Percentiles rank a stretch among this genome's conserved stretches.
Evolutionary conservation across 2,888 invertebrate genomes (phyloP).

Genomic region (Coenonympha arcania): DNA sequence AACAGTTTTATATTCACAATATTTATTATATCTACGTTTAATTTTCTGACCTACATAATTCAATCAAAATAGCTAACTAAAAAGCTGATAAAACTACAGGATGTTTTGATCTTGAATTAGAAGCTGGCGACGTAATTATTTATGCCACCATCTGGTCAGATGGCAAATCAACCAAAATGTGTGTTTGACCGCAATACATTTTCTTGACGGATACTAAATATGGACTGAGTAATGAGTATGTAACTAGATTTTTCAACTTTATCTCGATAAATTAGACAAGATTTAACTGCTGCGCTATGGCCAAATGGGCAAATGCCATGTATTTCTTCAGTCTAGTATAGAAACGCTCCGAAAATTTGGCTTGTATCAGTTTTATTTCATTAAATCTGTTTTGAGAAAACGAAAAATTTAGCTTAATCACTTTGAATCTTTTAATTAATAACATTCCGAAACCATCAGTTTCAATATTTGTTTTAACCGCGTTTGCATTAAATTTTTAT

Average conservation of each 20-base stretch:
- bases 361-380: not conserved
- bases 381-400: not conserved
- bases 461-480: no score
- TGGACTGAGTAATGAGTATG: no score
- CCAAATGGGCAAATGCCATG: slow-evolving; percentile 1
- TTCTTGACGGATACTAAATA: not conserved
- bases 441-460: no score
- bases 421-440: no score
- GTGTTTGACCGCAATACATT: not conserved
- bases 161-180: not conserved
- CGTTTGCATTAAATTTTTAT: no score
- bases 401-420: no score
- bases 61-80: not conserved
- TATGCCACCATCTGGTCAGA: slow-evolving; percentile 1
- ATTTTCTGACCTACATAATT: not conserved
- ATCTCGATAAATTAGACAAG: slow-evolving; percentile 3
- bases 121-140: not conserved
- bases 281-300: not conserved
- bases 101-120: not conserved
- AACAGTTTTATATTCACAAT: no score
- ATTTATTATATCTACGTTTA: no score
- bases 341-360: not conserved
- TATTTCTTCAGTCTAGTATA: slow-evolving; percentile 3
- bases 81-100: not conserved
- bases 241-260: not conserved